phyloP scores from a whole-genome alignment of 2,888 invertebrate species.

The Zhengitettix transpicula region DNA sequence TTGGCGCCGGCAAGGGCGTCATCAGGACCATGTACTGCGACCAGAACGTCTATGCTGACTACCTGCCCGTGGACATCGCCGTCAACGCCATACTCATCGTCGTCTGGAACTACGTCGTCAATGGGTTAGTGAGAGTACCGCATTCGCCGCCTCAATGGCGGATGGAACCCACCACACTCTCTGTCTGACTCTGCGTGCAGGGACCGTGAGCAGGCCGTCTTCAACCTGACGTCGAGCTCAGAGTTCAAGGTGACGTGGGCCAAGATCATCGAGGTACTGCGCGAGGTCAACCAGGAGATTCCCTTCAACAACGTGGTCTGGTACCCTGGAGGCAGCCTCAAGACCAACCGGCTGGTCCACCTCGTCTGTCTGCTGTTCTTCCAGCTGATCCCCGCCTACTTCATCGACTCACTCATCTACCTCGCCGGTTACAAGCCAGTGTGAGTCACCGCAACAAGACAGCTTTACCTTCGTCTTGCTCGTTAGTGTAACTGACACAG shows the following conservation, averaged over 20 bases:
- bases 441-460: no score
- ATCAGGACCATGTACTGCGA: constrained; percentile 78
- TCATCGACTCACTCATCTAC: constrained; percentile 62
- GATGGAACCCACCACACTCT: background rate
- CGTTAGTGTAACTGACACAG: no score
- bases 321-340: constrained; percentile 81
- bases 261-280: constrained; percentile 67
- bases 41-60: constrained; percentile 59
- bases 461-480: no score
- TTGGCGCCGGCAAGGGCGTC: constrained; percentile 71
- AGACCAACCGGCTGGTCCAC: constrained; percentile 57
- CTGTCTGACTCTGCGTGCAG: constrained; percentile 23
- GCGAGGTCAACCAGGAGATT: constrained; percentile 58
- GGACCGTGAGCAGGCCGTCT: constrained; percentile 35
- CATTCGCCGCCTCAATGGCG: background rate
- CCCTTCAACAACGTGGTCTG: constrained; percentile 77
- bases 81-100: constrained; percentile 55
- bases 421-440: constrained; percentile 74
- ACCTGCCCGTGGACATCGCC: constrained; percentile 65
- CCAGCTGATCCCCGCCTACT: constrained; percentile 79
- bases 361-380: constrained; percentile 70
- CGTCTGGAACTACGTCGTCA: constrained; percentile 46
- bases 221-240: constrained; percentile 63
- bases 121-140: constrained; percentile 26
- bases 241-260: constrained; percentile 68